Base-by-base conservation (phyloP, 2,888 invertebrate genomes). In the Myopa tessellatipennis region DNA sequence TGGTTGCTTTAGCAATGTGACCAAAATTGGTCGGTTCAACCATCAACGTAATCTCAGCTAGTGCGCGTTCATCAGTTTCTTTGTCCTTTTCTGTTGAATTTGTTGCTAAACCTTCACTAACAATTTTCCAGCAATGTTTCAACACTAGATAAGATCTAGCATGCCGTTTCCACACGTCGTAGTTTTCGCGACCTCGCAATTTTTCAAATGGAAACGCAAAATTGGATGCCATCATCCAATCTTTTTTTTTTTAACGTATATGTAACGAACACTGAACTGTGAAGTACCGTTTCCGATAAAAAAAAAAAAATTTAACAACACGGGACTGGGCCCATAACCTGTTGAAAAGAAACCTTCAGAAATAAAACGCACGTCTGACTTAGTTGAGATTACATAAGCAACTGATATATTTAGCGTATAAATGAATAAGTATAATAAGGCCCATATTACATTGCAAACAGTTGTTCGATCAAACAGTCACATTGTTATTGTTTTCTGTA, bases 131-230 rank as follows among this genome's bases (percentile, higher is more conserved):
- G 14, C 77, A 65, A 36, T 67, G 18, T 18, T 72, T 79, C 34
- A 79, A 67, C 12, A 79, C 74, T 2, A 80, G 73, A 60, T 72
- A 79, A 34, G 80, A 81, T 58, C 77, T 76, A 68, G 74, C 74
- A 61, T 79, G 68, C 55, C 86, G 89, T 86, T 81, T 86, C 87
- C 83, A 86, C 77, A 16, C 65, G 58, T 81, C 78, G 50, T 77
- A 76, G 70, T 79, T 81, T 40, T 81, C 80, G 34, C 80, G 78
- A 58, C 78, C 77, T 52, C 71, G 77, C 38, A 77, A 61, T 14
- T 77, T 73, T 18, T 77, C 69, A 5, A 77, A 77, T 34, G 72
- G 73, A 12, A 58, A 58, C 18, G 58, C 16, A 61, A 61, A 61
- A n/a, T 61, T 60, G 8, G 26, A 61, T 10, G 61, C 61, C 61